Conservation (phyloP, 2,113 vertebrate species). For the Vicugna pacos region DNA sequence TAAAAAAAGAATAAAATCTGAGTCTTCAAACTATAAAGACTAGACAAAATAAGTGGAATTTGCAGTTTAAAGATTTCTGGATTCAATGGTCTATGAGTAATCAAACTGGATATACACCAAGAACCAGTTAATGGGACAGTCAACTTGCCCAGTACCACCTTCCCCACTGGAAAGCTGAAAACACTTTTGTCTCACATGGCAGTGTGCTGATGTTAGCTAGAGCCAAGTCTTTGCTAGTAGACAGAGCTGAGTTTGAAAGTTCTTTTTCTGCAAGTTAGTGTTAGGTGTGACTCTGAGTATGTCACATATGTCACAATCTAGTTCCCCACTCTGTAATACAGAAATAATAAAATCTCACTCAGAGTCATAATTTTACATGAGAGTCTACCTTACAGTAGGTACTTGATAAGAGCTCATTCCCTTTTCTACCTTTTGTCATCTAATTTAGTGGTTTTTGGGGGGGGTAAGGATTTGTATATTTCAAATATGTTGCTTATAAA, state of each 20-base stretch:
- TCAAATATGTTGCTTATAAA: background rate
- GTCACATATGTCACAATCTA: background rate
- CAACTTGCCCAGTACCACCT: background rate
- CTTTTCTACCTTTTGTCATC: background rate
- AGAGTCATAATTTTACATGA: background rate
- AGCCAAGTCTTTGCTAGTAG: background rate
- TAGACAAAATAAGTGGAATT: background rate
- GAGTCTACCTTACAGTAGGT: background rate
- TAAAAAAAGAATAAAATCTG: background rate
- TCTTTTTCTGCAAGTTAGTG: background rate
- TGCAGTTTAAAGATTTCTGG: background rate
- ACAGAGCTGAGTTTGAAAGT: background rate
- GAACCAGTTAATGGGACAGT: background rate
- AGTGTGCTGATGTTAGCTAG: background rate
- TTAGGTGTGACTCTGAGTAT: background rate
- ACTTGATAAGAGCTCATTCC: background rate
- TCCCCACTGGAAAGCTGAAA: background rate
- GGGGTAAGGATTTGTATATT: background rate
- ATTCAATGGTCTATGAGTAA: background rate
- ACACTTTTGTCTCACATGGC: background rate
- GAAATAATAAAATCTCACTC: background rate
- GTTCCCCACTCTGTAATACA: background rate
- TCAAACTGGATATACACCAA: background rate
- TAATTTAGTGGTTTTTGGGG: background rate
- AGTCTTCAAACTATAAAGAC: constrained; percentile 24